phyloP scores from a whole-genome alignment of 2,113 vertebrate genomes.

The Tamias sibiricus region DNA sequence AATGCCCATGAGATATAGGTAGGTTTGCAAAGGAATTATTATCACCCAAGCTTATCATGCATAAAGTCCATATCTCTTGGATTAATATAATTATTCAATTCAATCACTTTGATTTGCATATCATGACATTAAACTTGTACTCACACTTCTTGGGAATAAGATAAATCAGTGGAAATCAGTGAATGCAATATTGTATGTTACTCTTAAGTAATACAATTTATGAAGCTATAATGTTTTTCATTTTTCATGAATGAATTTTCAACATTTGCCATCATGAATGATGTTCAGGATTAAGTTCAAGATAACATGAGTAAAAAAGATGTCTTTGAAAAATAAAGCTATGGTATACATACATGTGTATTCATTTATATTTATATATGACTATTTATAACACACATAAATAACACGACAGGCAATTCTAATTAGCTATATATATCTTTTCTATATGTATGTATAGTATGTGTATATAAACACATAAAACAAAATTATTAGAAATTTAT shows the following conservation, averaged over 20 bases:
- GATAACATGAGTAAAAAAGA: background rate
- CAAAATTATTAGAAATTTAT: background rate
- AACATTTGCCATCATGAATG: constrained; percentile 1
- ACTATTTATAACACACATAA: background rate
- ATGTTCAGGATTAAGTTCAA: background rate
- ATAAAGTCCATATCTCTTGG: background rate
- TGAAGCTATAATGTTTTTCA: background rate
- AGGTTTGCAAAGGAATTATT: constrained; percentile 30
- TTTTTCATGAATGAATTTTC: background rate
- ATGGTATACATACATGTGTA: background rate
- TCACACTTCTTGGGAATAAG: background rate
- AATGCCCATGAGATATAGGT: constrained; percentile 24
- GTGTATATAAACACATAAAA: background rate
- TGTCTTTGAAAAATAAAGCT: constrained; percentile 30
- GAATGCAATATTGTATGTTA: background rate
- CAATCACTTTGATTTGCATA: constrained; percentile 33
- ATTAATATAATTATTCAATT: background rate
- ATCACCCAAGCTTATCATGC: constrained; percentile 11
- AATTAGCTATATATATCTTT: background rate
- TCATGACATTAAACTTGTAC: background rate
- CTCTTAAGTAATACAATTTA: background rate
- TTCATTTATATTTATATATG: background rate
- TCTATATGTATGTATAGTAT: background rate
- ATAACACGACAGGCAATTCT: background rate
- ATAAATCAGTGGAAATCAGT: background rate